Percentiles rank a stretch among this genome's conserved stretches.
Evolutionary conservation across 2,797 vertebrate genomes (phyloP).

Genomic region (Oreortyx pictus): DNA sequence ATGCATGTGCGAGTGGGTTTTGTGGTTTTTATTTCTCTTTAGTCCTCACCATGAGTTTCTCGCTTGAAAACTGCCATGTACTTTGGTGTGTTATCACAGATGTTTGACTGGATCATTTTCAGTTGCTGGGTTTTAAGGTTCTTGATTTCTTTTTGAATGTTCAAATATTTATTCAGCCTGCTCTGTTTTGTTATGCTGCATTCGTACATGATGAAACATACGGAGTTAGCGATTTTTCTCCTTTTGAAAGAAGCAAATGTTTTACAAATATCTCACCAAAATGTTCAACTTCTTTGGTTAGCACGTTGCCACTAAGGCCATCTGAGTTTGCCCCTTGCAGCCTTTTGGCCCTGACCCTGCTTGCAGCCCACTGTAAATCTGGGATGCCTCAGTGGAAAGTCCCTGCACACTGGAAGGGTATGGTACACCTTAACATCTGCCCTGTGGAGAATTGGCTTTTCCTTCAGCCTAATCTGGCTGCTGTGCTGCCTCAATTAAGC

Average conservation of each 20-base stretch:
- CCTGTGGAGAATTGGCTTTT: neutral
- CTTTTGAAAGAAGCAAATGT: neutral
- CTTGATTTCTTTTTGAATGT: conserved; percentile 9
- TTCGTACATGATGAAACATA: conserved; percentile 1
- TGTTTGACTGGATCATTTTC: conserved; percentile 69
- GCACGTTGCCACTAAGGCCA: neutral
- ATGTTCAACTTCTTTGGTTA: neutral
- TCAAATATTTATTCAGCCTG: conserved; percentile 70
- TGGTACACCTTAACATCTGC: neutral
- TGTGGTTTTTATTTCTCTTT: neutral
- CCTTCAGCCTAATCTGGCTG: neutral
- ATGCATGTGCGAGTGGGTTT: neutral
- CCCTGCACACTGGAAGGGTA: neutral
- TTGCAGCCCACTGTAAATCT: neutral
- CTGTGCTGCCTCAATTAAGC: neutral
- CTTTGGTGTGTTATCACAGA: conserved; percentile 72
- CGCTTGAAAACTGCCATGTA: neutral
- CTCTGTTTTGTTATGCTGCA: conserved; percentile 49
- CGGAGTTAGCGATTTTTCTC: neutral
- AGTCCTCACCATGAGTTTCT: neutral
- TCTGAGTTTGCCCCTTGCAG: neutral
- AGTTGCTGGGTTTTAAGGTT: conserved; percentile 1
- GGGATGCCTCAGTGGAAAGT: neutral
- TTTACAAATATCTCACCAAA: conserved; percentile 1
- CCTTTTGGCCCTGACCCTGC: neutral